Base-by-base conservation (phyloP, 1,140 invertebrate genomes). In the Arion vulgaris region DNA sequence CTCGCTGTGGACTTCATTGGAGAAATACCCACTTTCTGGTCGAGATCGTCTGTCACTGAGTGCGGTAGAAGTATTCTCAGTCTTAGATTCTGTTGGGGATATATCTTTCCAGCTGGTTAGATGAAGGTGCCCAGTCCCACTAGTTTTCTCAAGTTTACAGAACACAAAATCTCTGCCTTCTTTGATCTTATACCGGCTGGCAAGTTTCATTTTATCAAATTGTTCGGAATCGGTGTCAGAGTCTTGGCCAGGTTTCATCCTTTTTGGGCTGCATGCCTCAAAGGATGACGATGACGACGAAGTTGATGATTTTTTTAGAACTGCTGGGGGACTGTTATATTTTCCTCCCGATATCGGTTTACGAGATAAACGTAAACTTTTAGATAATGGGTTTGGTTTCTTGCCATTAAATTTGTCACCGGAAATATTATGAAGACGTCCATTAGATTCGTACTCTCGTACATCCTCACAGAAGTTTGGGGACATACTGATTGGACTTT, bases 81-180 rank as follows among this genome's bases (percentile, higher is more conserved):
- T 81, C 34, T 74, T 80, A 1, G 81, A 80, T 49, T 87, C 84
- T 72, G 86, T 78, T 62, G 86, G 87, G 11, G 87, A 88, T 13
- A 88, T 80, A 74, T 86, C 85, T 81, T 87, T 86, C 87, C 87
- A 88, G 26, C 85, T 84, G 49, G 85, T 86, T 76, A 85, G 83
- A 26, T 34, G 57, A 53, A 39, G 26, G 17, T 15, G 57, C 9
- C 19, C 28, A 51, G 32, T 5, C 51, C 1, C 13, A 15, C 28
- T 36, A 5, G 34, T 45, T 74, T 45, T 74, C 15, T 74, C 72
- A 17, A 74, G 4, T 28, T 74, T 74, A 41, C 36, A 39, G 13
- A 39, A 5, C n/a, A 45, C 19, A 15, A 19, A 17, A 7, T 75
- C 28, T 41, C 28, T 28, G 32, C 28, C 34, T 66, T 78, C 51